Evolutionary conservation across 2,797 vertebrate species (phyloP), one percentile per base, ranked within the genome.

Genomic region (Bradypodion pumilum): DNA sequence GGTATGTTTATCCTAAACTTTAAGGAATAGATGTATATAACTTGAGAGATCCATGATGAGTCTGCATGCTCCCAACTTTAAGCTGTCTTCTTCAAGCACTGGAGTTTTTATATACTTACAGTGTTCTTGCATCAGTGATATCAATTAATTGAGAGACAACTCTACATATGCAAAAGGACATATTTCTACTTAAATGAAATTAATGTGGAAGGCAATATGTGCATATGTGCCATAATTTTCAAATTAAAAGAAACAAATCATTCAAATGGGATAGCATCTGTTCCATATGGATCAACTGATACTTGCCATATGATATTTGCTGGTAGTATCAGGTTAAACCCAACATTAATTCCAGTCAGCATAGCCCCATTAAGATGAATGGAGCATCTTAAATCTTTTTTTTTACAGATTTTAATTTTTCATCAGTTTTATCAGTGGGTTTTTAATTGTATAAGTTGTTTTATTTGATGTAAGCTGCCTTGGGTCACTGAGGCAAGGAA

Each of bases 21-120:
- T 29, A 70, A 74, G 40, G 35, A n/a, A 83, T 84, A 88, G 40
- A 82, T 74, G 73, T 29, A 74, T 49, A 5, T 46, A 80, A 68
- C 9, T 68, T 75, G 32, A 82, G 37, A 59, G 37, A 29, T 35
- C 29, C 5, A 4, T 16, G 15, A 12, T 66, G 7, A 78, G 27
- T 65, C 46, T 46, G 15, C 46, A 65, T 65, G 16, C 21, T 60
- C 19, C 49, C 9, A 52, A 29, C 40, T 59, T 75, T 9, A 49
- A n/a, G 63, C 6, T 19, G 44, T 44, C 49, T 76, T 35, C 29
- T 83, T 42, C 74, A 76, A 59, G 1, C 62, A 52, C 8, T 49
- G n/a, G 29, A 25, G 3, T 44, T 49, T 42, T 65, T 15, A 44
- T 74, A 16, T 66, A 74, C 1, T 4, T 16, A 75, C 15, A 66